phyloP scores from a whole-genome alignment of 2,113 vertebrate genomes.

The Tupaia tana region DNA sequence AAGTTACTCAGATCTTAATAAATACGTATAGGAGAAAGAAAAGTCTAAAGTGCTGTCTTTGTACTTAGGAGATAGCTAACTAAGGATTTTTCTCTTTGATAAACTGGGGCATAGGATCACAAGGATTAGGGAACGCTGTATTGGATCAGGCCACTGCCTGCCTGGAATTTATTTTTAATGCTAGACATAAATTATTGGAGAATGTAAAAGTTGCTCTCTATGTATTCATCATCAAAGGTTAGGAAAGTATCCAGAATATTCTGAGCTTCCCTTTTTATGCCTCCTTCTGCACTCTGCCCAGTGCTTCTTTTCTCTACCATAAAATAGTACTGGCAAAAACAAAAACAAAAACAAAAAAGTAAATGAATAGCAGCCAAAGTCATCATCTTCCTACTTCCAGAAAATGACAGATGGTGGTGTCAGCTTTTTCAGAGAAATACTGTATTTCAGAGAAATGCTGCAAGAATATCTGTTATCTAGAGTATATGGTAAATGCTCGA shows the following conservation, averaged over 20 bases:
- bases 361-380: neutral
- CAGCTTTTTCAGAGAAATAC: neutral
- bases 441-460: neutral
- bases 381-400: neutral
- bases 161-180: neutral
- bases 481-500: neutral
- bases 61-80: neutral
- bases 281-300: neutral
- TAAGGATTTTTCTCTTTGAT: neutral
- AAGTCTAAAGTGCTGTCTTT: neutral
- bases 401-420: neutral
- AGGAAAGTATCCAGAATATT: neutral
- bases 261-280: neutral
- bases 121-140: neutral
- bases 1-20: neutral
- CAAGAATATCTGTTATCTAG: neutral
- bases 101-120: neutral
- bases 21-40: neutral
- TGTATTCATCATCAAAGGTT: neutral
- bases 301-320: slow-evolving; percentile 3
- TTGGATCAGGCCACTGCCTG: neutral
- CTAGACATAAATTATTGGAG: neutral
- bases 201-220: neutral
- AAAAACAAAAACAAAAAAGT: neutral
- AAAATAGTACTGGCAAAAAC: neutral